Evolutionary conservation across 2,113 vertebrate genomes (phyloP).

Genomic region (Pseudonaja textilis): DNA sequence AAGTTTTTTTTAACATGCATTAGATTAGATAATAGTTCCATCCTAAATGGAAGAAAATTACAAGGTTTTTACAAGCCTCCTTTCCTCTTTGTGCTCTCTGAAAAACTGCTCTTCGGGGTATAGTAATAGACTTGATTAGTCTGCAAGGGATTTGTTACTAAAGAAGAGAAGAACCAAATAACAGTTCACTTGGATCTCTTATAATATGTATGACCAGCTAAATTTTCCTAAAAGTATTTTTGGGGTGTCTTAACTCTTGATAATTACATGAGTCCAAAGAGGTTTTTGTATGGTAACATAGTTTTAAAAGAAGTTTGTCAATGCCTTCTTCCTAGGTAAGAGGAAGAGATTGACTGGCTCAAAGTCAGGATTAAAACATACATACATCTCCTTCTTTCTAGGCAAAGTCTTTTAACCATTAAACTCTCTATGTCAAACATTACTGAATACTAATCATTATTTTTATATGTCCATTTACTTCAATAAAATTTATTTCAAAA

Average conservation of each 20-base stretch:
- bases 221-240: neutral
- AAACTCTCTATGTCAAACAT: slow-evolving; percentile 1
- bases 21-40: neutral
- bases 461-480: neutral
- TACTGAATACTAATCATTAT: neutral
- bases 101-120: neutral
- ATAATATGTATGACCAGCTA: neutral
- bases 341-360: neutral
- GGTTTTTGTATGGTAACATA: neutral
- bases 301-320: neutral
- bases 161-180: neutral
- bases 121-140: neutral
- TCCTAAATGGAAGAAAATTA: neutral
- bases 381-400: neutral
- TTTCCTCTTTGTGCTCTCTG: too few relatives aligned
- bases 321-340: neutral
- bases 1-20: slow-evolving; percentile 18
- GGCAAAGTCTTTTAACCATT: neutral
- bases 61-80: too few relatives aligned
- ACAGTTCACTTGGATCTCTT: neutral
- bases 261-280: neutral
- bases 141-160: neutral
- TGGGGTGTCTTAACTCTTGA: neutral
- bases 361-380: neutral
- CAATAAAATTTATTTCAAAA: neutral